These are phyloP conservation scores for Prorops nasuta DNA, from an alignment of 1,140 invertebrate genomes.

Conservation along the genomic window DNA sequence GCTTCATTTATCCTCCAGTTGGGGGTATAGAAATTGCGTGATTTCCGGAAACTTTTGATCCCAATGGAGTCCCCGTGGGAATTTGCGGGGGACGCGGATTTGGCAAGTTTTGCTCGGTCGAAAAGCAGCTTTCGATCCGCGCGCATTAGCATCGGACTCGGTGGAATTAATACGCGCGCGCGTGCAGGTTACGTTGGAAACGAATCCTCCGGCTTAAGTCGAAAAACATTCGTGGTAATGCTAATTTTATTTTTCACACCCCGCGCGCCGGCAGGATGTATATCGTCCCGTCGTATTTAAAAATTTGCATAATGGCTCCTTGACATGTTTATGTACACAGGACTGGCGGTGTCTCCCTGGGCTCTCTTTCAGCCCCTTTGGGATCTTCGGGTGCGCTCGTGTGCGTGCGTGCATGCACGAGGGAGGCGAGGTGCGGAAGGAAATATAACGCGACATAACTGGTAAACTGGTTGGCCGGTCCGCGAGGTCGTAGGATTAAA, in stretches of 20 bases:
- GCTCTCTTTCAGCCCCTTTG: slow-evolving; percentile 1
- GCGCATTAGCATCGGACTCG: too few relatives aligned
- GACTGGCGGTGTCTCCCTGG: slow-evolving; percentile 3
- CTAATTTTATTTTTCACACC: slow-evolving; percentile 52
- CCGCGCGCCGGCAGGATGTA: slow-evolving; percentile 25
- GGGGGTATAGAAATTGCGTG: too few relatives aligned
- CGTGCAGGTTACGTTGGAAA: neutral
- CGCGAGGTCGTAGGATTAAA: slow-evolving; percentile 39
- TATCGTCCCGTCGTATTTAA: slow-evolving; percentile 49
- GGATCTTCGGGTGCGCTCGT: slow-evolving; percentile 9
- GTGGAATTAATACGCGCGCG: neutral
- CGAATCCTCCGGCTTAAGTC: slow-evolving; percentile 22
- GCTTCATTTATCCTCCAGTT: too few relatives aligned
- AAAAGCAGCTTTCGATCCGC: too few relatives aligned
- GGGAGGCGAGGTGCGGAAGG: slow-evolving; percentile 18
- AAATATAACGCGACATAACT: slow-evolving; percentile 34
- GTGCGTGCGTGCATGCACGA: slow-evolving; percentile 24
- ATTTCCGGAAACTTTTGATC: too few relatives aligned
- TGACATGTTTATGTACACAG: slow-evolving; percentile 54
- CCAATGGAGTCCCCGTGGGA: too few relatives aligned
- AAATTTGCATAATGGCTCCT: slow-evolving; percentile 52
- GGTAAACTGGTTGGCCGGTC: slow-evolving; percentile 1
- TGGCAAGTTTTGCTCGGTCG: too few relatives aligned
- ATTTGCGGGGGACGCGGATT: too few relatives aligned
- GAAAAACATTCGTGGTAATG: slow-evolving; percentile 38